Conservation (phyloP, 2,113 vertebrate species). For the Speoplatyrhinus poulsoni region DNA sequence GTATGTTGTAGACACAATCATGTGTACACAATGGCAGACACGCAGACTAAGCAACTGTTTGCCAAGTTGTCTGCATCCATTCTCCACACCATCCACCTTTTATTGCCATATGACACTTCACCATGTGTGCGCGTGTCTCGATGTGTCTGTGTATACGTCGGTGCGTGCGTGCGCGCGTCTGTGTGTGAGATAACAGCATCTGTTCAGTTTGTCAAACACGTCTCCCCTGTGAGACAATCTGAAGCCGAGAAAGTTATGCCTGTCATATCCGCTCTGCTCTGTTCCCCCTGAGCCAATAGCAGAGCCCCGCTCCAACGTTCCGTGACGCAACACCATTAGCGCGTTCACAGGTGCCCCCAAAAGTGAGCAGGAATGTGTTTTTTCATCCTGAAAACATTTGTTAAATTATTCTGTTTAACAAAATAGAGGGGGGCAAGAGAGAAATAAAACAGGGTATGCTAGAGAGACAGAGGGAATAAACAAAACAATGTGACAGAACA, state of each 20-base stretch:
- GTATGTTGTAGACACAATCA: background rate
- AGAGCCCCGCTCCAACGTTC: background rate
- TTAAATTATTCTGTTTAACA: conserved; percentile 22
- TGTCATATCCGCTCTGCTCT: background rate
- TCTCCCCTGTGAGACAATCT: background rate
- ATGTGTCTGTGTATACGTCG: background rate
- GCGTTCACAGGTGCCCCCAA: conserved; percentile 14
- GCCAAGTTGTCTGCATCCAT: background rate
- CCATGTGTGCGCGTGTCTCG: background rate
- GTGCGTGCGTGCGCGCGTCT: background rate
- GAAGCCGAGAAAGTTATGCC: background rate
- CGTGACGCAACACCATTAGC: conserved; percentile 19
- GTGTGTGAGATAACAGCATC: background rate
- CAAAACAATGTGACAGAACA: background rate
- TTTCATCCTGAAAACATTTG: background rate
- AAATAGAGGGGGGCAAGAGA: background rate
- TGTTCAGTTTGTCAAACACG: background rate
- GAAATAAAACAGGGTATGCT: background rate
- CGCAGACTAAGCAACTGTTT: background rate
- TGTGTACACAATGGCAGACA: too few species aligned
- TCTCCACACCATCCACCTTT: background rate
- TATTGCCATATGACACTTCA: too few species aligned
- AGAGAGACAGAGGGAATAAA: background rate
- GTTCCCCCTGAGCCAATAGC: background rate
- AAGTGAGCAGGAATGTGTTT: background rate